Conservation (phyloP, 1,140 invertebrate species). For the Hestina assimilis region DNA sequence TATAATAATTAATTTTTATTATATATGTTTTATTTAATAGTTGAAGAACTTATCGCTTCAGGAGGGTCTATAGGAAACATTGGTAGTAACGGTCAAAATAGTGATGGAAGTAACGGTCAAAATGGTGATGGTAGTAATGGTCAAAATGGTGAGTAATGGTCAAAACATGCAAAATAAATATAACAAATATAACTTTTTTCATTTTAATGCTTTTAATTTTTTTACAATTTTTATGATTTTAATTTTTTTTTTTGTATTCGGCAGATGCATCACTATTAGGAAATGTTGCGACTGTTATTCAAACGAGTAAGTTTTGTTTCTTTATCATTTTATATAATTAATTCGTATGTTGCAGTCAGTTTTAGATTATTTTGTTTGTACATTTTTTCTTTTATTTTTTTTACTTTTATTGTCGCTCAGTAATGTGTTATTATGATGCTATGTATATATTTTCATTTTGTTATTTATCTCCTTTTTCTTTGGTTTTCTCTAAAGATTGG, state of each 20-base stretch:
- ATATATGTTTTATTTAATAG: slow-evolving; percentile 1
- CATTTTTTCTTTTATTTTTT: no score
- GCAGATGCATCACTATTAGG: not conserved
- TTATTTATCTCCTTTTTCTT: no score
- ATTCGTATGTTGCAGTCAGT: no score
- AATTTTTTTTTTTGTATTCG: not conserved
- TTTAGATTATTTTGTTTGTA: no score
- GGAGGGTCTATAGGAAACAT: slow-evolving; percentile 7
- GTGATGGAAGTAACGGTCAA: not conserved
- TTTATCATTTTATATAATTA: no score
- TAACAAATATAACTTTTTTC: no score
- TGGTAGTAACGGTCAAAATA: not conserved
- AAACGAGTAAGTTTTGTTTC: not conserved
- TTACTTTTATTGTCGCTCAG: no score
- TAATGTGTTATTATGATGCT: no score
- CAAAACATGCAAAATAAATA: no score
- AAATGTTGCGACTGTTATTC: not conserved
- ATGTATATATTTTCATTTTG: no score
- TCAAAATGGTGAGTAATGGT: not conserved
- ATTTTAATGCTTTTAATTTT: not conserved
- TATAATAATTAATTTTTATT: no score
- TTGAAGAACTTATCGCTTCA: slow-evolving; percentile 1
- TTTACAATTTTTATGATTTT: not conserved
- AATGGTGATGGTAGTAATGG: not conserved
- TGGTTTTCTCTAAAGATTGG: no score